A percentile compares a stretch with the other conserved stretches of the same genome.
Conservation (phyloP, 2,888 invertebrate genomes). For the Dimorphilus gyrociliatus region DNA sequence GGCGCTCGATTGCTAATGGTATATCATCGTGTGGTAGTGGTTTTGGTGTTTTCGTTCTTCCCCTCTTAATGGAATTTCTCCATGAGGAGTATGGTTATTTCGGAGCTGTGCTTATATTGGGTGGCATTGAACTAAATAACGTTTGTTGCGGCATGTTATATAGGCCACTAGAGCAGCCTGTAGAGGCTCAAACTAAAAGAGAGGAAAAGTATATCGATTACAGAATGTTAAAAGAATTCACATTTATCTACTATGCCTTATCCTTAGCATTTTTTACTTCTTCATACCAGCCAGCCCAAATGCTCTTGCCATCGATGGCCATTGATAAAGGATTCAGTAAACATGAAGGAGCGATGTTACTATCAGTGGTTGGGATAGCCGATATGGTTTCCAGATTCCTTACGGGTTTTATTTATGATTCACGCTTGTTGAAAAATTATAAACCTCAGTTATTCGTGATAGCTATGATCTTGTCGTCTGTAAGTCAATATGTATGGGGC, state of each 20-base stretch:
- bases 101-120: slow-evolving; percentile 5
- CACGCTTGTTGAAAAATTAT: no score
- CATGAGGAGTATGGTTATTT: slow-evolving; percentile 5
- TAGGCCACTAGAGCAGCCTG: slow-evolving; percentile 3
- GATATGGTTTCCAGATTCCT: slow-evolving; percentile 71
- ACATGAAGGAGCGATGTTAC: slow-evolving; percentile 47
- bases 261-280: slow-evolving; percentile 3
- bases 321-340: slow-evolving; percentile 11
- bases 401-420: slow-evolving; percentile 15
- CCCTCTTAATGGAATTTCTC: slow-evolving; percentile 3
- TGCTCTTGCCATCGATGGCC: slow-evolving; percentile 15
- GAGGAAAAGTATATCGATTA: slow-evolving; percentile 5
- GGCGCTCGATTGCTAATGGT: slow-evolving; percentile 5
- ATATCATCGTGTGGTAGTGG: slow-evolving; percentile 6
- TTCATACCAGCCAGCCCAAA: slow-evolving; percentile 13
- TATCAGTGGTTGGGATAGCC: slow-evolving; percentile 70
- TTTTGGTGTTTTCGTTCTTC: slow-evolving; percentile 5
- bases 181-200: no score
- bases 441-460: slow-evolving; percentile 11
- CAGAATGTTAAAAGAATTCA: neutral
- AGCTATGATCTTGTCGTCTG: slow-evolving; percentile 12
- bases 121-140: slow-evolving; percentile 4
- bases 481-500: slow-evolving; percentile 10
- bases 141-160: slow-evolving; percentile 4
- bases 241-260: slow-evolving; percentile 3